Percentiles rank a stretch among this genome's conserved stretches.
phyloP scores from a whole-genome alignment of 2,888 invertebrate species.

The Andrena minutula region DNA sequence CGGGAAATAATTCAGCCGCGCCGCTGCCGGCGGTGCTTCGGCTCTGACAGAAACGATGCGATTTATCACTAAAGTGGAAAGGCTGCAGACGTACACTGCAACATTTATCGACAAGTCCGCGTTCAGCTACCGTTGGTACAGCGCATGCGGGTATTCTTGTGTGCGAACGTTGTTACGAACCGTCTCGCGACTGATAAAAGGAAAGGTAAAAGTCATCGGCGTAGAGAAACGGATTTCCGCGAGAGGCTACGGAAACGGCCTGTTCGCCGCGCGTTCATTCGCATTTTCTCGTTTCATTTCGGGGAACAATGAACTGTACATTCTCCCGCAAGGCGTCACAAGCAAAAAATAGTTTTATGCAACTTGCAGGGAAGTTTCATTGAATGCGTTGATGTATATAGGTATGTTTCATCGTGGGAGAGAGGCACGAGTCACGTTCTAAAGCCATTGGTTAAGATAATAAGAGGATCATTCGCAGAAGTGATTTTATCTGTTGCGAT shows the following conservation, averaged over 20 bases:
- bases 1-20: too few species aligned
- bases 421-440: too few species aligned
- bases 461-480: too few species aligned
- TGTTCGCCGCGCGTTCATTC: neutral
- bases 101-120: slow-evolving; percentile 32
- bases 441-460: too few species aligned
- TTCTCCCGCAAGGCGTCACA: neutral
- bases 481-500: too few species aligned
- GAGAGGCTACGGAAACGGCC: neutral
- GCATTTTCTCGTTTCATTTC: neutral
- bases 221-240: slow-evolving; percentile 24
- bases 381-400: too few species aligned
- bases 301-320: neutral
- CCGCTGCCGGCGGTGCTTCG: neutral
- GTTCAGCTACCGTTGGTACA: neutral
- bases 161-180: slow-evolving; percentile 30
- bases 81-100: neutral
- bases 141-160: slow-evolving; percentile 55
- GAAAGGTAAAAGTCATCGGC: slow-evolving; percentile 46
- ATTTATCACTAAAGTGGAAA: slow-evolving; percentile 29
- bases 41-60: neutral
- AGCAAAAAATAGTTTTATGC: neutral
- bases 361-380: too few species aligned
- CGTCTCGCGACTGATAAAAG: slow-evolving; percentile 38
- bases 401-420: too few species aligned